Base-by-base conservation (phyloP, 2,113 vertebrate genomes). In the Empidonax alnorum region DNA sequence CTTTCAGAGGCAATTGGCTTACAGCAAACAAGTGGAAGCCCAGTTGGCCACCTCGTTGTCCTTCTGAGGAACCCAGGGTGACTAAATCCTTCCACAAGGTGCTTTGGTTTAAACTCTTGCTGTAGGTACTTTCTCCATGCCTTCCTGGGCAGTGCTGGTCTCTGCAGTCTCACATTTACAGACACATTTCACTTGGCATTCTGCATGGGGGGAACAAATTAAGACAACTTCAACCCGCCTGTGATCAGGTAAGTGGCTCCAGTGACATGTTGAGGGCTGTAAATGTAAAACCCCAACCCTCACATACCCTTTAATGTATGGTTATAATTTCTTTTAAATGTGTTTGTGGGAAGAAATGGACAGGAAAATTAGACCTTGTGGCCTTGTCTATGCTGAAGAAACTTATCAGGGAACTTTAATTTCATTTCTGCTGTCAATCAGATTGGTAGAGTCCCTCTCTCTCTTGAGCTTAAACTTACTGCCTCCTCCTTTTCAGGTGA, bases 1-100 rank as follows among this genome's bases (percentile, higher is more conserved):
- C 81, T 76, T 87, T 85, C 71, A 37, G 81, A 79, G 27, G 85
- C 79, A 91, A 33, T 80, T 88, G 85, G 63, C 52, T 96, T 88
- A 66, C 27, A 62, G 12, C 49, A 83, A 87, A 75, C 73, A 75
- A 68, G 49, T 46, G 58, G 91, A 66, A 93, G 37, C 53, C 14
- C 30, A 6, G 33, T 53, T 42, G 76, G 71, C 35, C 12, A 58
- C 49, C 55, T 83, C 10, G 0, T 8, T 47, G 35, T 46, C 84
- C 6, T 41, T 63, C 62, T 62, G 14, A 30, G 81, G 67, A 73
- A 11, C 17, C 21, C 11, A 25, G n/a, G 10, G 28, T 39, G 23
- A 28, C 42, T 27, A 27, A 69, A 71, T 39, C 23, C 46, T 87
- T 85, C 37, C 18, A 20, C 21, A 10, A 69, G 53, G 37, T 12